phyloP scores from a whole-genome alignment of 2,888 invertebrate species.

The Branchinecta sandiegonensis region DNA sequence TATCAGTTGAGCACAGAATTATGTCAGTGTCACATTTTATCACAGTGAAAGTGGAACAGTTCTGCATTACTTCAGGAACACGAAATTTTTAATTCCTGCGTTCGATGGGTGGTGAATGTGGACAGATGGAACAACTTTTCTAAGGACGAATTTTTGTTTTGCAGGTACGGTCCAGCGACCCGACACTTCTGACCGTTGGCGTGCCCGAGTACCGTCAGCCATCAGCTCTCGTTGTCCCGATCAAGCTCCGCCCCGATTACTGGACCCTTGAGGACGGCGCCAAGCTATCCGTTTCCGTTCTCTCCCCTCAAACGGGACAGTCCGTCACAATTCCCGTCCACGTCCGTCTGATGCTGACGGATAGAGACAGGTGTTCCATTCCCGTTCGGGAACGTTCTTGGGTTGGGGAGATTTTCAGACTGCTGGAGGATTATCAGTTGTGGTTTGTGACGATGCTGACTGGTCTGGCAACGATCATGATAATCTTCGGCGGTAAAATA shows the following conservation, averaged over 20 bases:
- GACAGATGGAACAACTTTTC: too few species aligned
- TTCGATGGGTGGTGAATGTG: too few species aligned
- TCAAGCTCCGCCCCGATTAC: constrained; percentile 8
- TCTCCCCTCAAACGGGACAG: neutral
- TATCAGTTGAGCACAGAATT: too few species aligned
- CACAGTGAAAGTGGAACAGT: too few species aligned
- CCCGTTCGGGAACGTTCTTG: constrained; percentile 11
- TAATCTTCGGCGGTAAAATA: neutral
- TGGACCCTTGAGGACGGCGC: constrained; percentile 13
- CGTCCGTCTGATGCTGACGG: constrained; percentile 9
- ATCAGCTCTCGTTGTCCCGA: constrained; percentile 5
- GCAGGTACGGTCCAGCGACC: constrained; percentile 5
- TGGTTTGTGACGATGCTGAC: constrained; percentile 4
- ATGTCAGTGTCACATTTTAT: too few species aligned
- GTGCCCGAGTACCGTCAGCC: neutral
- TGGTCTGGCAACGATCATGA: neutral
- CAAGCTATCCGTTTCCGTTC: neutral
- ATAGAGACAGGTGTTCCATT: constrained; percentile 13
- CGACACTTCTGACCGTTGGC: neutral
- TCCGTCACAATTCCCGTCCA: neutral
- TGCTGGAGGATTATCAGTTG: constrained; percentile 5
- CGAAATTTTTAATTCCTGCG: too few species aligned
- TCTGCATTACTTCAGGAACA: too few species aligned
- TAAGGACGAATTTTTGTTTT: neutral
- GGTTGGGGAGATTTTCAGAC: neutral